phyloP scores from a whole-genome alignment of 2,888 invertebrate species.

The Ophioninae sp. region DNA sequence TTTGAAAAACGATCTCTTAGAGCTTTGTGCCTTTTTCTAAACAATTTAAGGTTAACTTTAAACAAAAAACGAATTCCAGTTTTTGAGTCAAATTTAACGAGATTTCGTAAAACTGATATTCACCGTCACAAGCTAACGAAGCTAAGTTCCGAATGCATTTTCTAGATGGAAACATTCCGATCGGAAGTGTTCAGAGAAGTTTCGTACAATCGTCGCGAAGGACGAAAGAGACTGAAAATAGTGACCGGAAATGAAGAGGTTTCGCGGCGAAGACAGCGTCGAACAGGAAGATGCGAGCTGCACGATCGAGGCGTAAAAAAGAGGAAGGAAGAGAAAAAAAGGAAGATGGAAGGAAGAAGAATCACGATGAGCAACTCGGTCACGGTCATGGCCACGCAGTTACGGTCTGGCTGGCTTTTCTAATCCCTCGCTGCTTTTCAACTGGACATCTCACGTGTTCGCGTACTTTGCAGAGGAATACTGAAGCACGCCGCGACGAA shows the following conservation, averaged over 20 bases:
- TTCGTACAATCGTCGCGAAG: not conserved
- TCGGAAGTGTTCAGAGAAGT: not conserved
- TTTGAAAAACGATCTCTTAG: not conserved
- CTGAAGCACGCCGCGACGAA: not conserved
- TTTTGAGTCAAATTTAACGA: too few relatives aligned
- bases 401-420: slow-evolving; percentile 67
- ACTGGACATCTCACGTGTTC: slow-evolving; percentile 28
- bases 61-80: too few relatives aligned
- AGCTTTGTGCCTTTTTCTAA: too few relatives aligned
- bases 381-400: slow-evolving; percentile 71
- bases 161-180: not conserved
- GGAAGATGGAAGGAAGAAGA: slow-evolving; percentile 35
- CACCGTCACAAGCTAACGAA: not conserved
- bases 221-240: not conserved
- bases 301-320: slow-evolving; percentile 1
- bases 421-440: slow-evolving; percentile 67
- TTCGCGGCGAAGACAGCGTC: not conserved
- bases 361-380: slow-evolving; percentile 67
- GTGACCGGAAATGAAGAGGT: not conserved
- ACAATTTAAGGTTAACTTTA: too few relatives aligned
- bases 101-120: not conserved
- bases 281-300: not conserved
- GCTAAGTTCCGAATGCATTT: not conserved
- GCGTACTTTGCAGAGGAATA: slow-evolving; percentile 31
- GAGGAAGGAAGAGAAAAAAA: slow-evolving; percentile 28